Conservation (phyloP, 1,140 invertebrate genomes). For the Homalodisca vitripennis region DNA sequence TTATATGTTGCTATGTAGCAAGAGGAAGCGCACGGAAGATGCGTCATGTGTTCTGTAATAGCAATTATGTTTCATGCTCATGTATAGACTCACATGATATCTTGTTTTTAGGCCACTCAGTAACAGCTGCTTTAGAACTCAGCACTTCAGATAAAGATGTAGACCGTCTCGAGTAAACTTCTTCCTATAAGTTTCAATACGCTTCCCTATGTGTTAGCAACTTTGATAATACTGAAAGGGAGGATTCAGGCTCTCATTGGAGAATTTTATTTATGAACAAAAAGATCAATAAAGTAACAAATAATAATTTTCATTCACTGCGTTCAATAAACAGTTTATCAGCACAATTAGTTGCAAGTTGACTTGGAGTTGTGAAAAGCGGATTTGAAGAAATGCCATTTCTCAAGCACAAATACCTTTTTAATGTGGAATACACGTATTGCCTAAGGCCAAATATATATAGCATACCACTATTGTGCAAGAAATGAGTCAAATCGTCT, state of each 20-base stretch:
- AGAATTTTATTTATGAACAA: background rate
- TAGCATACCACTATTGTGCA: background rate
- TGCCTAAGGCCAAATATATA: background rate
- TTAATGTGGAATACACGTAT: slow-evolving; percentile 3
- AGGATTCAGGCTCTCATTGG: slow-evolving; percentile 1
- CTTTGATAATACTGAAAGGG: background rate
- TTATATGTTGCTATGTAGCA: no score
- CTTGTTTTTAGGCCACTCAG: background rate
- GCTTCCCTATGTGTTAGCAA: background rate
- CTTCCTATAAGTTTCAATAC: background rate
- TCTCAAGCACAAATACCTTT: background rate
- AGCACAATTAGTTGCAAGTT: background rate
- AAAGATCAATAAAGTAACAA: background rate
- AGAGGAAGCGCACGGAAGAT: no score
- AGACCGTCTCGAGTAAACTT: background rate
- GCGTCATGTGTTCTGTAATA: no score
- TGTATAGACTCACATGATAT: background rate
- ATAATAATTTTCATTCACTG: background rate
- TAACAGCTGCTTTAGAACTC: background rate
- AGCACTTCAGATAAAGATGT: background rate
- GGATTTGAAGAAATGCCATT: background rate
- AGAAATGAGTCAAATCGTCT: background rate
- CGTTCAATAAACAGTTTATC: background rate
- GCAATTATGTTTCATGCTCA: no score
- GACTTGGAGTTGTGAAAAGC: background rate